A percentile compares a stretch with the other conserved stretches of the same genome.
phyloP scores from a whole-genome alignment of 2,888 invertebrate species.

The Escarpia spicata region DNA sequence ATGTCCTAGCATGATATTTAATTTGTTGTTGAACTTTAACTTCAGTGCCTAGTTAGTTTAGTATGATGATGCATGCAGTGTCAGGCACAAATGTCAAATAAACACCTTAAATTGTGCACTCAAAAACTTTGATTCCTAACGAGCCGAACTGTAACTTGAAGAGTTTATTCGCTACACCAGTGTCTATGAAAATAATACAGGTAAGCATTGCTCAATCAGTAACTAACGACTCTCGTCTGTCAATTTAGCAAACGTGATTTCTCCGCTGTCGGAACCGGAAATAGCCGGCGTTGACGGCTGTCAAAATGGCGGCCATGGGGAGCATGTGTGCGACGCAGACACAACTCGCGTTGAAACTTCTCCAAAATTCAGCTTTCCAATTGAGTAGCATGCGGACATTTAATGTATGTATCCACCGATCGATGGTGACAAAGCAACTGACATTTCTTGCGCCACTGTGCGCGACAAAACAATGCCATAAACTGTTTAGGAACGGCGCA shows the following conservation, averaged over 20 bases:
- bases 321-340: conserved; percentile 16
- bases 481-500: conserved; percentile 13
- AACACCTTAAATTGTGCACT: background rate
- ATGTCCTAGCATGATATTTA: too few relatives aligned
- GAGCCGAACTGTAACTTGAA: background rate
- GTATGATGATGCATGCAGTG: too few relatives aligned
- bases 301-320: conserved; percentile 13
- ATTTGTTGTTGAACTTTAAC: too few relatives aligned
- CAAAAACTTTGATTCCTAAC: background rate
- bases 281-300: background rate
- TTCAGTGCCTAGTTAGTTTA: too few relatives aligned
- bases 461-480: conserved; percentile 6
- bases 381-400: conserved; percentile 3
- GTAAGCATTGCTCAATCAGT: background rate
- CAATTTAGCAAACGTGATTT: background rate
- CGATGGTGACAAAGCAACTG: conserved; percentile 1
- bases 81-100: background rate
- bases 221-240: background rate
- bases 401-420: background rate
- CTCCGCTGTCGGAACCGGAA: background rate
- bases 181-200: background rate
- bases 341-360: conserved; percentile 11
- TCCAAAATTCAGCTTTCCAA: background rate
- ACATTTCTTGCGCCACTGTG: conserved; percentile 13
- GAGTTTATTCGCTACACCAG: background rate